Percentiles rank a stretch among this genome's conserved stretches.
Conservation (phyloP, 2,113 vertebrate species). For the Pica pica region DNA sequence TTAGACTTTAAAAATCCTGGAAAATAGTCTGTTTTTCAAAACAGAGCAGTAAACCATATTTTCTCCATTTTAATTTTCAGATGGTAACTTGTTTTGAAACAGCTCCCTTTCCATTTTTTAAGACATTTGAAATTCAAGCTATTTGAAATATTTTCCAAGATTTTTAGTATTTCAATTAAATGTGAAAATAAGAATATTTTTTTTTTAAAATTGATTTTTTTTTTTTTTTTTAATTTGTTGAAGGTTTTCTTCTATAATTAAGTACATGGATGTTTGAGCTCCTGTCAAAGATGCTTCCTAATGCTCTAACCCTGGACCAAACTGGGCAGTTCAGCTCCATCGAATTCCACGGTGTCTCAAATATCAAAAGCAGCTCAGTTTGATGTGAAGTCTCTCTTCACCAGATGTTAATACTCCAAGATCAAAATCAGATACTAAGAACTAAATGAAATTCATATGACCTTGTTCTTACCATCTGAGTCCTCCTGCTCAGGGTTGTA, state of each 20-base stretch:
- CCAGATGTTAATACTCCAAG: background rate
- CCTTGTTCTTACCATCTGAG: slow-evolving; percentile 79
- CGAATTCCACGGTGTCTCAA: background rate
- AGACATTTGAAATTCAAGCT: background rate
- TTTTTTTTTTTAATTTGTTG: background rate
- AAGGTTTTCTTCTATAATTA: background rate
- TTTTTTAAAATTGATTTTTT: too few relatives aligned
- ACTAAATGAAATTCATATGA: background rate
- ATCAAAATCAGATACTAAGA: background rate
- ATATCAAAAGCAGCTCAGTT: background rate
- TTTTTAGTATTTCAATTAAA: background rate
- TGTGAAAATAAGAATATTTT: background rate
- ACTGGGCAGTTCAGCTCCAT: background rate
- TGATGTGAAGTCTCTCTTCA: background rate
- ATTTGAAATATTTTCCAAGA: background rate
- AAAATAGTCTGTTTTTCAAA: background rate
- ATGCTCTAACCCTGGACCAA: background rate
- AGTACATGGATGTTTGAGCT: background rate
- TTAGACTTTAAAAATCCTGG: background rate
- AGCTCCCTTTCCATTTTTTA: background rate
- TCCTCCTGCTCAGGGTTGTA: slow-evolving; percentile 88
- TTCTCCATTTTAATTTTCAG: background rate
- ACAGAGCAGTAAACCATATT: background rate
- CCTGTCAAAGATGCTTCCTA: background rate
- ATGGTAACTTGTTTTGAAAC: background rate